Evolutionary conservation across 2,797 vertebrate species (phyloP).

Genomic region (Furcifer pardalis): DNA sequence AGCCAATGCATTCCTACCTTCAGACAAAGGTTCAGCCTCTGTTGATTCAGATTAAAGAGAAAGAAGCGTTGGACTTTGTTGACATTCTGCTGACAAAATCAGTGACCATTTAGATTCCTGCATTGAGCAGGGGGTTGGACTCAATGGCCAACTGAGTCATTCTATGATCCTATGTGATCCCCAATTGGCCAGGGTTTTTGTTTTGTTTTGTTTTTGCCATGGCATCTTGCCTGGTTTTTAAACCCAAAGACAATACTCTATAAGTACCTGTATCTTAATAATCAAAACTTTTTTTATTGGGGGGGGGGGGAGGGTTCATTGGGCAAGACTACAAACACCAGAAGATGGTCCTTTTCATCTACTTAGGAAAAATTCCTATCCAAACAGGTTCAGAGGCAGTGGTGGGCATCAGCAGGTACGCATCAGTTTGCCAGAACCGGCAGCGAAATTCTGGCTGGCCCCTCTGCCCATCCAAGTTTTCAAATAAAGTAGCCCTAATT

Average conservation of each 20-base stretch:
- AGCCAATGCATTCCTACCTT: background rate
- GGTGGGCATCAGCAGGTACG: no score
- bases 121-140: no score
- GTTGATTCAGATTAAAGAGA: background rate
- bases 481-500: no score
- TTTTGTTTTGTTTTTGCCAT: background rate
- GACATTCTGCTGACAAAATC: background rate
- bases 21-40: background rate
- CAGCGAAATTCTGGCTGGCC: no score
- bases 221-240: background rate
- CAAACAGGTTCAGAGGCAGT: background rate
- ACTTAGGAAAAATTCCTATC: slow-evolving; percentile 8
- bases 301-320: background rate
- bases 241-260: background rate
- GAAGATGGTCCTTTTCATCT: slow-evolving; percentile 11
- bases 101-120: background rate
- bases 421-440: no score
- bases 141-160: no score
- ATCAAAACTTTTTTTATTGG: slow-evolving; percentile 17
- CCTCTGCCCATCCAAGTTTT: no score
- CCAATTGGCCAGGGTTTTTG: background rate
- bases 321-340: slow-evolving; percentile 4
- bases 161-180: background rate
- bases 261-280: no score
- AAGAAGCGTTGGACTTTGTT: background rate